Conservation (phyloP, 2,797 vertebrate species). For the Malacoctenus gilli region DNA sequence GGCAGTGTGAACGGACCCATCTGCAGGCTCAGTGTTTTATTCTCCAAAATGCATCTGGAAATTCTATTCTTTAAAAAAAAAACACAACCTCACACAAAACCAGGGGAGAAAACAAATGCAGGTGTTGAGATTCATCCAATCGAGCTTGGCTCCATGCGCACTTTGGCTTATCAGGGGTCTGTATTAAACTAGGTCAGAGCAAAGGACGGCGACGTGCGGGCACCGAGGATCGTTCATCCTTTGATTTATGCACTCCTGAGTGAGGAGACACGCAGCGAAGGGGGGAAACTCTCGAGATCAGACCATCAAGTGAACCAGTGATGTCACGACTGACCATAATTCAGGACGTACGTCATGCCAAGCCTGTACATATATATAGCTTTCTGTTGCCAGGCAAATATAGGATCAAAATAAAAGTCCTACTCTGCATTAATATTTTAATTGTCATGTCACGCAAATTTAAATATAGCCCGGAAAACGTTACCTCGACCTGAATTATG, state of each 20-base stretch:
- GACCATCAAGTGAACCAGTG: constrained; percentile 54
- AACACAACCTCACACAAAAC: too few relatives aligned
- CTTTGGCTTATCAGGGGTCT: neutral
- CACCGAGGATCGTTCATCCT: neutral
- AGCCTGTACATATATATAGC: constrained; percentile 77
- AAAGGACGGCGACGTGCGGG: constrained; percentile 15
- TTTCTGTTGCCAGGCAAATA: constrained; percentile 81
- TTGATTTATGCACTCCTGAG: neutral
- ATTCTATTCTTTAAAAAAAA: too few relatives aligned
- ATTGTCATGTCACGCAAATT: constrained; percentile 22
- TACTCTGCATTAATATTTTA: constrained; percentile 52
- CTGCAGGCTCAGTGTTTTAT: too few relatives aligned
- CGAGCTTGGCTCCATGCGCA: too few relatives aligned
- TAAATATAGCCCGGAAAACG: constrained; percentile 10
- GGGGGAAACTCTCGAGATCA: constrained; percentile 35
- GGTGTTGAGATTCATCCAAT: neutral
- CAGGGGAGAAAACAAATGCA: too few relatives aligned
- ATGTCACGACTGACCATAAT: constrained; percentile 71
- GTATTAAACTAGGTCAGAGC: constrained; percentile 35
- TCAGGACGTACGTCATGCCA: constrained; percentile 72
- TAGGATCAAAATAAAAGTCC: constrained; percentile 59
- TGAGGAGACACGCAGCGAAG: too few relatives aligned
- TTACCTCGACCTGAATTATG: constrained; percentile 9
- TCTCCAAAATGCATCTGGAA: too few relatives aligned
- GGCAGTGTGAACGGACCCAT: too few relatives aligned